phyloP scores from a whole-genome alignment of 2,888 invertebrate species.

The Tromatobia lineatoria region DNA sequence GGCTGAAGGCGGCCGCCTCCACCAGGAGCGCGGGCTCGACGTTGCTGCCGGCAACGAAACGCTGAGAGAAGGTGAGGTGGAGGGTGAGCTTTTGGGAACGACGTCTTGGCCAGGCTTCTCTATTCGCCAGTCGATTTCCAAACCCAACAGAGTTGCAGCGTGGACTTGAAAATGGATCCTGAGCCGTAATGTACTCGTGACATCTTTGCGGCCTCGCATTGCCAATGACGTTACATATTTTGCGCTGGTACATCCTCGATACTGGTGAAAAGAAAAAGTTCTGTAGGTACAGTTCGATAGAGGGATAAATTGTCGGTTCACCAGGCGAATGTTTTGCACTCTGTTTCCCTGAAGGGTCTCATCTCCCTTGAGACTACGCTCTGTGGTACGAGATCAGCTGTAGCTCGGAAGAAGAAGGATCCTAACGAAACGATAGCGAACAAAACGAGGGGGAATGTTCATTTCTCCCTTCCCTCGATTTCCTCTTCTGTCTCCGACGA shows the following conservation, averaged over 20 bases:
- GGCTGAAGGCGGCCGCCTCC: conserved; percentile 53
- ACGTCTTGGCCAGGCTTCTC: conserved; percentile 25
- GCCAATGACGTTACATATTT: neutral
- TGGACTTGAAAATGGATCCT: conserved; percentile 5
- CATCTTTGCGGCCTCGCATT: neutral
- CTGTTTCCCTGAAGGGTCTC: conserved; percentile 39
- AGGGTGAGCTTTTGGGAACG: conserved; percentile 25
- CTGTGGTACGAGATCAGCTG: conserved; percentile 73
- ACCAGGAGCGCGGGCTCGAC: conserved; percentile 55
- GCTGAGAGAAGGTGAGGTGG: conserved; percentile 39
- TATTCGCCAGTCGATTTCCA: conserved; percentile 5
- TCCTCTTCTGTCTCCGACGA: conserved; percentile 62
- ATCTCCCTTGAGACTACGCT: conserved; percentile 74
- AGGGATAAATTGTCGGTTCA: conserved; percentile 75
- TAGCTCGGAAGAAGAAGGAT: conserved; percentile 60
- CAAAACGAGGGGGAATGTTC: conserved; percentile 60
- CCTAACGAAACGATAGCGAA: conserved; percentile 58
- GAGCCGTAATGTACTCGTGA: neutral
- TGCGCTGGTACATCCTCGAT: neutral
- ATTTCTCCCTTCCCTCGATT: conserved; percentile 71
- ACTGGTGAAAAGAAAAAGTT: neutral
- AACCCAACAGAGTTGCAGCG: neutral
- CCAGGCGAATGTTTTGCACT: conserved; percentile 57
- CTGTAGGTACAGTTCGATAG: conserved; percentile 61
- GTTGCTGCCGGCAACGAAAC: conserved; percentile 47